A percentile compares a stretch with the other conserved stretches of the same genome.
Conservation (phyloP, 2,797 vertebrate genomes). For the Fistularia tabacaria region DNA sequence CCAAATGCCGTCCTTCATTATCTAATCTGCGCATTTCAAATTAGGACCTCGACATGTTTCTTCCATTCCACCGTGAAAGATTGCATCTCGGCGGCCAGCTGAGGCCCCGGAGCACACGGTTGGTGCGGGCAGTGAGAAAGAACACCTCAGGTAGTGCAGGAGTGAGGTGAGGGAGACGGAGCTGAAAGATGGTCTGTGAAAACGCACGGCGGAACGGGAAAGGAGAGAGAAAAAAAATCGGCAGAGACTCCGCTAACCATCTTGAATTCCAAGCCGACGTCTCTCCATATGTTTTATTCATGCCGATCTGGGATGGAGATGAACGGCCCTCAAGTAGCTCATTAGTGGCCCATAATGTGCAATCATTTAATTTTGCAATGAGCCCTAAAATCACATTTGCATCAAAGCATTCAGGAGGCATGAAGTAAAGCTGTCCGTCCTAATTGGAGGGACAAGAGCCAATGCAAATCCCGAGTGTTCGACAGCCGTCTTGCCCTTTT, state of each 20-base stretch:
- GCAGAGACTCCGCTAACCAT: no score
- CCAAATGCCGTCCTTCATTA: conserved; percentile 15
- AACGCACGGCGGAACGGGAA: no score
- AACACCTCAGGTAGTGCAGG: background rate
- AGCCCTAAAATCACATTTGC: background rate
- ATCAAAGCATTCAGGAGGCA: background rate
- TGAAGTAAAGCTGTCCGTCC: background rate
- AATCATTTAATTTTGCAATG: background rate
- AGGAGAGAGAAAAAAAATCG: no score
- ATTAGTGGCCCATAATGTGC: no score
- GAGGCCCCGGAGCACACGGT: conserved; percentile 12
- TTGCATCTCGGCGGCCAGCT: conserved; percentile 33
- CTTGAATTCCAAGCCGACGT: no score
- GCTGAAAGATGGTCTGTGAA: no score
- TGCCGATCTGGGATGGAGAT: background rate
- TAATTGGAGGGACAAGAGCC: no score
- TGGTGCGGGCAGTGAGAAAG: background rate
- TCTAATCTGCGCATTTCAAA: conserved; percentile 37
- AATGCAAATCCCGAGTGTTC: no score
- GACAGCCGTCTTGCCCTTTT: no score
- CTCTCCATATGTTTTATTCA: background rate
- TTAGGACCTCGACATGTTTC: conserved; percentile 13
- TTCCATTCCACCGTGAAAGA: conserved; percentile 9
- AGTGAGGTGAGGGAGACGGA: no score
- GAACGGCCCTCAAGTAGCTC: no score